These are phyloP conservation scores for Drosophila melanica DNA, from an alignment of 1,140 invertebrate species.

Conservation along the genomic window DNA sequence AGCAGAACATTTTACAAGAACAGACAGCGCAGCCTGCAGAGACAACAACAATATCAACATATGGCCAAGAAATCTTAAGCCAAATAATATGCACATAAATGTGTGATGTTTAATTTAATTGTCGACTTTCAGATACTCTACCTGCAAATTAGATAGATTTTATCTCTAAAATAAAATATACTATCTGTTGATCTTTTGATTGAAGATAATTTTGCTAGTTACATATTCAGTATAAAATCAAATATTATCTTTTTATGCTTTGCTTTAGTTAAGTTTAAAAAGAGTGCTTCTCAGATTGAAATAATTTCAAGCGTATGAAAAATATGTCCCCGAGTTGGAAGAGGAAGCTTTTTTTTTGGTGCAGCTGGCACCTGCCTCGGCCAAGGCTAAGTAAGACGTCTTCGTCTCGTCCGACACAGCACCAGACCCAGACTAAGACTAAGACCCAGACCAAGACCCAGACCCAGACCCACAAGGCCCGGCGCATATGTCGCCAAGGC, in stretches of 20 bases:
- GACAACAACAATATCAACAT: conserved; percentile 44
- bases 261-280: background rate
- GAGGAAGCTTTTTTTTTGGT: conserved; percentile 6
- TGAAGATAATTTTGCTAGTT: background rate
- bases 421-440: background rate
- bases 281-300: conserved; percentile 38
- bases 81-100: conserved; percentile 3
- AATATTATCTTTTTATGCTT: background rate
- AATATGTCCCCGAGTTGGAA: background rate
- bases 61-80: conserved; percentile 34
- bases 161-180: background rate
- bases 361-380: conserved; percentile 33
- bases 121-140: conserved; percentile 18
- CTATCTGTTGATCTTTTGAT: background rate
- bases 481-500: conserved; percentile 31
- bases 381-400: conserved; percentile 44
- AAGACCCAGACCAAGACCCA: conserved; percentile 1
- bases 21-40: conserved; percentile 54
- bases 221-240: background rate
- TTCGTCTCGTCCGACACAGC: conserved; percentile 6
- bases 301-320: conserved; percentile 37
- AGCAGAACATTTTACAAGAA: conserved; percentile 29
- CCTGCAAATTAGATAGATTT: too few species aligned
- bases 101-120: background rate
- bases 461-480: too few species aligned